Base-by-base conservation (phyloP, 2,113 vertebrate genomes). In the Hippocampus zosterae region DNA sequence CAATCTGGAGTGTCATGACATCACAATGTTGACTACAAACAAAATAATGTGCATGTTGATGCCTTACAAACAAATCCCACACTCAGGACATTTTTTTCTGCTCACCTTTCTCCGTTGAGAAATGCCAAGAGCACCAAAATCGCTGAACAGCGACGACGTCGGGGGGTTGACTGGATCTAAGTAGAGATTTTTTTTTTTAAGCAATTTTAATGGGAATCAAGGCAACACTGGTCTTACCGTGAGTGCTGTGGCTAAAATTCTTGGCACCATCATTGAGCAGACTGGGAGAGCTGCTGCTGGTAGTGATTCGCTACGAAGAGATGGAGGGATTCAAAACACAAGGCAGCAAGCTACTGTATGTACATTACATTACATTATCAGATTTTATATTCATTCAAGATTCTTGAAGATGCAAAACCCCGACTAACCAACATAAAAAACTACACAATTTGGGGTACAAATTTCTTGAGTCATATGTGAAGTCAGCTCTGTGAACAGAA, bases 241-340 rank as follows among this genome's bases (percentile, higher is more conserved):
- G 97, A 91, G 94, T 84, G 90, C 93, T 88, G 64, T 98, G 92
- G 87, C 88, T 92, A 60, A 84, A 99, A 82, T 94, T 94, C 94
- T 99, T 99, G 94, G 95, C 96, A 98, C 96, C 94, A 85, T 99
- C 97, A 73, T 95, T 98, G 71, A 98, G 92, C 91, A 98, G 95
- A 92, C 96, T 98, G 64, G 96, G 96, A 72, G 96, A 98, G 78
- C 95, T 99, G 93, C 94, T 98, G 93, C 97, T 99, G 90, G 94
- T 98, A 84, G 96, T 95, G 93, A 98, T 98, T 81, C 97, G 94
- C 97, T 99, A 82, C 57, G 92, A 83, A 88, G 84, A 72, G 74
- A 41, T 9, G 21, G 40, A 75, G 71, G 63, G 5, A 67, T 50
- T n/a, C 57, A n/a, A 64, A 23, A 33, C 21, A n/a, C 13, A 63